These are phyloP conservation scores for Crotalus viridis DNA, from an alignment of 2,113 vertebrate genomes.

Conservation along the genomic window DNA sequence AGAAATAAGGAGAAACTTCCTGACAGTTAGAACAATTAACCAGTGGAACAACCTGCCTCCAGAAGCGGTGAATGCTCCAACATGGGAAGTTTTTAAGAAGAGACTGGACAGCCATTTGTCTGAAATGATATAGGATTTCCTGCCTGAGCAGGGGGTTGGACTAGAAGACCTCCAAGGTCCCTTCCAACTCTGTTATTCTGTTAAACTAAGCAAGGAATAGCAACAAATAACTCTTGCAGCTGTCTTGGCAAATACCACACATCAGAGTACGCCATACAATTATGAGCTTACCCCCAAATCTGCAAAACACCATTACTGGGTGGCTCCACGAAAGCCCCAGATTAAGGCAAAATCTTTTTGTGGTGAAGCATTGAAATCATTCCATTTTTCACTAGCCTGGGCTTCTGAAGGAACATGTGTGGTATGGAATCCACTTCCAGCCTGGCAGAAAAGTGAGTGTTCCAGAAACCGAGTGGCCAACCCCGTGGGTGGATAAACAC, in stretches of 20 bases:
- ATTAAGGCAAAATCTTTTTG: neutral
- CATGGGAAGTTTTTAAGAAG: no score
- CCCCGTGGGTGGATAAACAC: neutral
- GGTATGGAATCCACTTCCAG: neutral
- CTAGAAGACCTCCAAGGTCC: neutral
- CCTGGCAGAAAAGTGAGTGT: neutral
- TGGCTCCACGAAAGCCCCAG: neutral
- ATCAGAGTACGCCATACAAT: neutral
- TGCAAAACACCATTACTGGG: neutral
- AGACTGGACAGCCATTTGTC: no score
- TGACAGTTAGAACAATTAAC: no score
- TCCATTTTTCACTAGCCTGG: neutral
- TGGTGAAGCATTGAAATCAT: neutral
- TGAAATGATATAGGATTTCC: no score
- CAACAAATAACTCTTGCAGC: neutral
- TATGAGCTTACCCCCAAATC: neutral
- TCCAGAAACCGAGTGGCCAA: neutral
- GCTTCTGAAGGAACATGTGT: no score
- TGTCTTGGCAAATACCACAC: neutral
- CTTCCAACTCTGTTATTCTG: neutral
- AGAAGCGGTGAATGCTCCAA: no score
- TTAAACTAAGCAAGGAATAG: neutral
- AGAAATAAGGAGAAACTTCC: no score
- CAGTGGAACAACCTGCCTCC: no score
- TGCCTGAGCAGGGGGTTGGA: no score